Conservation (phyloP, 2,113 vertebrate species). For the Microcebus lehilahytsara region DNA sequence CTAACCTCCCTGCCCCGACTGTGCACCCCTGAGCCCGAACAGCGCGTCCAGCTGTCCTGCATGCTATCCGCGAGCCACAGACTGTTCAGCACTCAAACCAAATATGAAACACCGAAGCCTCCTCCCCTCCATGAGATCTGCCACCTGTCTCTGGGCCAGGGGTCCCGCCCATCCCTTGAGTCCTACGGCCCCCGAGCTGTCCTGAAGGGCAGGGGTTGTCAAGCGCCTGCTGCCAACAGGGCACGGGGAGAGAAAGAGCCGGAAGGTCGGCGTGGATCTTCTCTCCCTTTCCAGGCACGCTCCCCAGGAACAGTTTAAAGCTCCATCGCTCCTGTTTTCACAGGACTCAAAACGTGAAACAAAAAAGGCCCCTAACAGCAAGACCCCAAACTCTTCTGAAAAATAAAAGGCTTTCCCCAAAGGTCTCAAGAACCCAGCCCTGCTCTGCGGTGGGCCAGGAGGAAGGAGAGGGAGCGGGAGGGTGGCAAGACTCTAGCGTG, state of each 20-base stretch:
- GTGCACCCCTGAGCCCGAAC: neutral
- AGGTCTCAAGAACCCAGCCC: neutral
- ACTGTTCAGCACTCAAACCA: neutral
- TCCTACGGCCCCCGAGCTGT: neutral
- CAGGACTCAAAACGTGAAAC: neutral
- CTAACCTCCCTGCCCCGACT: neutral
- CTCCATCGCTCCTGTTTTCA: fast-evolving
- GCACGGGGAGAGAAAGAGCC: neutral
- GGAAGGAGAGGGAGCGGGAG: fast-evolving
- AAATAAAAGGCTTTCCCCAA: neutral
- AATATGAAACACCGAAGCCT: fast-evolving
- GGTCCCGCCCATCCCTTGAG: neutral
- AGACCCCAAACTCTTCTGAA: neutral
- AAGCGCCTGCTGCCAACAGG: fast-evolving
- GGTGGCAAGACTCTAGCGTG: neutral
- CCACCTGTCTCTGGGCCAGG: neutral
- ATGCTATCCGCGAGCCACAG: fast-evolving
- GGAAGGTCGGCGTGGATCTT: fast-evolving
- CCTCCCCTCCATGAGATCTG: neutral
- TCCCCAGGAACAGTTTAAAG: neutral
- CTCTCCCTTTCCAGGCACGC: neutral
- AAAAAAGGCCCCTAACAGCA: neutral
- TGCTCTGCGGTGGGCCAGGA: neutral
- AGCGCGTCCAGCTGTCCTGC: fast-evolving
- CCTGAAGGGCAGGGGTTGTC: fast-evolving